A percentile compares a stretch with the other conserved stretches of the same genome.
Conservation (phyloP, 2,797 vertebrate genomes). For the Numenius phaeopus region DNA sequence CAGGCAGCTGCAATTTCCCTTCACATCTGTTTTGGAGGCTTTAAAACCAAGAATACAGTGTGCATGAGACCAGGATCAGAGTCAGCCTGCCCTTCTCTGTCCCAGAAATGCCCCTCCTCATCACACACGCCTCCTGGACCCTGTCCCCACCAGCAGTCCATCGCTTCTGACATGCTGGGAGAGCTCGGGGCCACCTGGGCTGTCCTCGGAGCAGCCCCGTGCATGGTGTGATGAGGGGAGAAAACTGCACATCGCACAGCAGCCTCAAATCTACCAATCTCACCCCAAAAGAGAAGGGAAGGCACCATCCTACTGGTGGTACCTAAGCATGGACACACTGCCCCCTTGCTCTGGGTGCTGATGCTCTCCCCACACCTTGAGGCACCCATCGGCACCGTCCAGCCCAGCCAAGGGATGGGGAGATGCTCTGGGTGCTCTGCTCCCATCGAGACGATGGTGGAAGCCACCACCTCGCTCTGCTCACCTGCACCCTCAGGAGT, state of each 20-base stretch:
- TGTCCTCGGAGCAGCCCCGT: neutral
- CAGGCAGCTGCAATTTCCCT: neutral
- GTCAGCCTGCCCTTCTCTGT: neutral
- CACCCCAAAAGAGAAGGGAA: neutral
- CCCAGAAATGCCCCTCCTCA: neutral
- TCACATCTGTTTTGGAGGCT: neutral
- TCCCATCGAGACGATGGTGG: rapidly evolving
- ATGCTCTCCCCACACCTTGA: neutral
- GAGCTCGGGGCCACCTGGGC: neutral
- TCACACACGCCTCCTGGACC: neutral
- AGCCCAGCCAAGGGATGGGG: neutral
- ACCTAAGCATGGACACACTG: neutral
- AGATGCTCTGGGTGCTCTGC: neutral
- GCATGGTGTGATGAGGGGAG: neutral
- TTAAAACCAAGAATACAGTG: neutral
- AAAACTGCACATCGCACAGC: neutral
- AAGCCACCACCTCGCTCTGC: neutral
- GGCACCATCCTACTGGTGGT: neutral
- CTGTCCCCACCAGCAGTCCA: neutral
- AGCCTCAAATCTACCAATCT: neutral
- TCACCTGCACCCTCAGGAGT: slow-evolving; percentile 63
- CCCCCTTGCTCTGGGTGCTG: neutral
- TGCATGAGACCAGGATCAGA: neutral
- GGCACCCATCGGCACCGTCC: neutral
- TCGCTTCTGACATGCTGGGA: neutral